Evolutionary conservation across 1,140 invertebrate genomes (phyloP).

Genomic region (Planococcus citri): DNA sequence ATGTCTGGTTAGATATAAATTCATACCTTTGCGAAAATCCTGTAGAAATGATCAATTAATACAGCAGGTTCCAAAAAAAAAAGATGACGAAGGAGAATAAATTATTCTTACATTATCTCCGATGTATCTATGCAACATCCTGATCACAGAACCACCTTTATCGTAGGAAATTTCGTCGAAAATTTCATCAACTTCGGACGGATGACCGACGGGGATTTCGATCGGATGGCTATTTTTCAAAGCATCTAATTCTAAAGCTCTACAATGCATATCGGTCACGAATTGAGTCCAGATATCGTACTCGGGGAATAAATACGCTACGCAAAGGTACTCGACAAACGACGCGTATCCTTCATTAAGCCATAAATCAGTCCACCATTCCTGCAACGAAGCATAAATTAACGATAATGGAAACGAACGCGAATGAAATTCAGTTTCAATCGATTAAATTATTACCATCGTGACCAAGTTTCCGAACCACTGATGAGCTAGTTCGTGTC

Average conservation of each 20-base stretch:
- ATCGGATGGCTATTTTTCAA: conserved; percentile 84
- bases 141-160: conserved; percentile 84
- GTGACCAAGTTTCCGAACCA: conserved; percentile 85
- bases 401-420: too few relatives aligned
- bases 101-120: conserved; percentile 54
- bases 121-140: conserved; percentile 93
- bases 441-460: conserved; percentile 41
- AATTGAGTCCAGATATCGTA: conserved; percentile 91
- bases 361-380: conserved; percentile 47
- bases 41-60: conserved; percentile 29
- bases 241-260: conserved; percentile 75
- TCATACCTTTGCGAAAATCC: conserved; percentile 91
- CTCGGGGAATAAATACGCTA: conserved; percentile 74
- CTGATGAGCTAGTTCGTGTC: conserved; percentile 78
- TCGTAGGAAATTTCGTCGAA: conserved; percentile 93
- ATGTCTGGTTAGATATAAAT: conserved; percentile 77
- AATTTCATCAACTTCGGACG: conserved; percentile 85
- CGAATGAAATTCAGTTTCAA: too few relatives aligned
- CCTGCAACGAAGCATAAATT: conserved; percentile 21
- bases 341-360: conserved; percentile 87
- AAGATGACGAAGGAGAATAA: neutral
- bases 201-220: conserved; percentile 76
- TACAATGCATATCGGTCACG: conserved; percentile 67
- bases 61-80: neutral
- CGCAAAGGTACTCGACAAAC: conserved; percentile 78